Evolutionary conservation across 2,113 vertebrate genomes (phyloP).

Genomic region (Notiomystis cincta): DNA sequence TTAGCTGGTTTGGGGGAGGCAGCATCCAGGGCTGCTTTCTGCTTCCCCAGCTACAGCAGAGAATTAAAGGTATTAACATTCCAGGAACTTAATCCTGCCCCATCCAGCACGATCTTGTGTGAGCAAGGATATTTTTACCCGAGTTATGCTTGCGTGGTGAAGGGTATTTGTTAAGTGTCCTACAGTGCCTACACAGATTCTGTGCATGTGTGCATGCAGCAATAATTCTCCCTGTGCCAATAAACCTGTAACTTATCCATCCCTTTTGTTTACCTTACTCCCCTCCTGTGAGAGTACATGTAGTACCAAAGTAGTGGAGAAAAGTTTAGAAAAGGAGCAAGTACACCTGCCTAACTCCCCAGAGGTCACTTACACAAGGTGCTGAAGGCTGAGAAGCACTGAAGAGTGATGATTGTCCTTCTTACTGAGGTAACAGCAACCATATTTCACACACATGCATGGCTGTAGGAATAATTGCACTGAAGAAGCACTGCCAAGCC

Average conservation of each 20-base stretch:
- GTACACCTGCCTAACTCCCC: background rate
- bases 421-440: background rate
- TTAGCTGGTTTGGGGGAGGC: background rate
- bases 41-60: background rate
- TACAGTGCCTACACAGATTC: too few relatives aligned
- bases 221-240: too few relatives aligned
- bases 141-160: background rate
- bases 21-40: background rate
- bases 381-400: background rate
- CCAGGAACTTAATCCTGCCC: background rate
- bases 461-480: background rate
- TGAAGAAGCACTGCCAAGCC: background rate
- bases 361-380: background rate
- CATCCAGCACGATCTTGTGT: background rate
- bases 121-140: background rate
- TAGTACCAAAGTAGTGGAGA: background rate
- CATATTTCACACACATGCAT: fast-evolving
- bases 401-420: background rate
- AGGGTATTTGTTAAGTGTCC: background rate
- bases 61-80: conserved; percentile 45
- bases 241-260: background rate
- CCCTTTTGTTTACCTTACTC: background rate
- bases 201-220: too few relatives aligned
- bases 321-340: background rate
- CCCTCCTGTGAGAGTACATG: background rate